Conservation (phyloP, 2,797 vertebrate species). For the Dryobates pubescens region DNA sequence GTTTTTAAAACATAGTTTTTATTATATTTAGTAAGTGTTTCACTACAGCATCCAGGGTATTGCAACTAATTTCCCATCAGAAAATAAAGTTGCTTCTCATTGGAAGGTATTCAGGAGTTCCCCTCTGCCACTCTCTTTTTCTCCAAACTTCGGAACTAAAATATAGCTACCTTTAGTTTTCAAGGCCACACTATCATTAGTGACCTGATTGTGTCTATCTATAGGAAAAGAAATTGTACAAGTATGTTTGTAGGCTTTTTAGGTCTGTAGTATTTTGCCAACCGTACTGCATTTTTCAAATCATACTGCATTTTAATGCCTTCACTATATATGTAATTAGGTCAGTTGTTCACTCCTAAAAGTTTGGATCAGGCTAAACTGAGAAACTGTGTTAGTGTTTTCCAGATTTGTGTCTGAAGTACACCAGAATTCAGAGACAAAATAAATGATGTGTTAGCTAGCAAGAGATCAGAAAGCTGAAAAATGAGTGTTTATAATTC, state of each 20-base stretch:
- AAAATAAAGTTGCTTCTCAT: neutral
- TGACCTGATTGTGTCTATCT: neutral
- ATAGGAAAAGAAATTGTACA: neutral
- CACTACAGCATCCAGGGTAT: neutral
- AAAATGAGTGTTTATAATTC: slow-evolving; percentile 59
- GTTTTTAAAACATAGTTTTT: slow-evolving; percentile 12
- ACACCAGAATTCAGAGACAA: neutral
- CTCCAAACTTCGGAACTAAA: neutral
- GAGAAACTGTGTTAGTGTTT: slow-evolving; percentile 25
- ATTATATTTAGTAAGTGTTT: slow-evolving; percentile 40
- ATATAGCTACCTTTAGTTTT: neutral
- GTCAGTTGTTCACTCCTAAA: slow-evolving; percentile 55
- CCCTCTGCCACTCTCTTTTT: neutral
- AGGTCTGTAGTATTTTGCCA: neutral
- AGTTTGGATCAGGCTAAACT: slow-evolving; percentile 58
- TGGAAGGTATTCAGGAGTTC: neutral
- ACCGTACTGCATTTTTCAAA: neutral
- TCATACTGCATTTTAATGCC: slow-evolving; percentile 46
- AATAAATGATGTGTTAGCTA: slow-evolving; percentile 42
- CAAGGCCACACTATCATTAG: neutral
- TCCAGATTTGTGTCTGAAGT: slow-evolving; percentile 44
- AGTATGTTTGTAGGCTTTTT: neutral
- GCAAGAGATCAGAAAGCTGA: slow-evolving; percentile 41
- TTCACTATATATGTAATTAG: slow-evolving; percentile 43
- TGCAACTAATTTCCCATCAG: neutral